phyloP scores from a whole-genome alignment of 1,140 invertebrate genomes.

The Drosophila leontia region DNA sequence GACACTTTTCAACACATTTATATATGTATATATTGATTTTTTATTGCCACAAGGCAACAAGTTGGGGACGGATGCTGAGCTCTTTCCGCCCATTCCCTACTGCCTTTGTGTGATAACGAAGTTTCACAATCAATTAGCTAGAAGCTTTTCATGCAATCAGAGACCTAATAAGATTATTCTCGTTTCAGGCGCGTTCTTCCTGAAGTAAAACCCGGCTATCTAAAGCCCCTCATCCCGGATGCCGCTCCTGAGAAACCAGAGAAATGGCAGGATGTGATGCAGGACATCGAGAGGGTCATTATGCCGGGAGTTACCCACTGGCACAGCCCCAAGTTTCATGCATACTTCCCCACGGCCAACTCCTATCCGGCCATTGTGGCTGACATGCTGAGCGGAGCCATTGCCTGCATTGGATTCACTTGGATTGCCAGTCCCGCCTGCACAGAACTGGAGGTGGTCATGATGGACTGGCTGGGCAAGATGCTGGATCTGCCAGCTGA shows the following conservation, averaged over 20 bases:
- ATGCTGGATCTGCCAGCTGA: constrained; percentile 95
- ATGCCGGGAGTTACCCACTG: constrained; percentile 99
- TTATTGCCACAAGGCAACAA: constrained; percentile 29
- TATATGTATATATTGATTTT: constrained; percentile 38
- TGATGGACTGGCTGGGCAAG: constrained; percentile 99
- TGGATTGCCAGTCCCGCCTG: constrained; percentile 98
- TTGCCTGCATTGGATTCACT: constrained; percentile 95
- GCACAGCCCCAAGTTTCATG: constrained; percentile 98
- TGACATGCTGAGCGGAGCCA: constrained; percentile 97
- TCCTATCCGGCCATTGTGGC: constrained; percentile 94
- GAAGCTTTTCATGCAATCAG: constrained; percentile 41
- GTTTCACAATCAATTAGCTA: constrained; percentile 54
- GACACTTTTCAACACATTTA: constrained; percentile 14
- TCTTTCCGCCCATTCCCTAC: not conserved
- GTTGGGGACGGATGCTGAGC: not conserved
- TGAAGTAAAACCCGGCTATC: constrained; percentile 92
- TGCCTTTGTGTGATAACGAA: constrained; percentile 22
- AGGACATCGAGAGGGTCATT: constrained; percentile 96
- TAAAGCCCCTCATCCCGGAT: constrained; percentile 93
- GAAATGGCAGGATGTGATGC: constrained; percentile 95
- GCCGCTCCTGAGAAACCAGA: constrained; percentile 93
- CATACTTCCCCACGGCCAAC: constrained; percentile 98
- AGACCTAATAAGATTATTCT: constrained; percentile 48
- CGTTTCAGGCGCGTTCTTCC: constrained; percentile 91
- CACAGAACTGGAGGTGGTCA: constrained; percentile 98